Percentiles rank a stretch among this genome's conserved stretches.
Evolutionary conservation across 2,113 vertebrate species (phyloP).

Genomic region (Mesitornis unicolor): DNA sequence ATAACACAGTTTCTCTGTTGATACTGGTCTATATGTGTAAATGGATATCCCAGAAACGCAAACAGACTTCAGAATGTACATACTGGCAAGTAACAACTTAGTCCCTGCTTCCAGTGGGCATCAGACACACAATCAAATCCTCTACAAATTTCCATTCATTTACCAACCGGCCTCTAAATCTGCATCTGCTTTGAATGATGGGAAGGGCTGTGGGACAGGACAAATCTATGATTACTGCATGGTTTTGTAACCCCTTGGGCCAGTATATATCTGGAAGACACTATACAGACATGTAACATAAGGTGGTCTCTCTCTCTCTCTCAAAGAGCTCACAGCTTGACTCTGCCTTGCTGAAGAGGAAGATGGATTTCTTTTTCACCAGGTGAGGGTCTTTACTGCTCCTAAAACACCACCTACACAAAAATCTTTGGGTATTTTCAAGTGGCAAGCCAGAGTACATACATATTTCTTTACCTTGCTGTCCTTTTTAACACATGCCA

Average conservation of each 20-base stretch:
- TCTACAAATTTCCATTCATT: neutral
- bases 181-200: neutral
- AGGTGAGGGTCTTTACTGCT: neutral
- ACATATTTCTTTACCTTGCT: neutral
- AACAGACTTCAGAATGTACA: neutral
- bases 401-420: neutral
- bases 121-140: neutral
- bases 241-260: neutral
- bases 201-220: neutral
- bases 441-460: neutral
- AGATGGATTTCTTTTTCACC: neutral
- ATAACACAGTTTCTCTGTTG: neutral
- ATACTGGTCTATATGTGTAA: neutral
- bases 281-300: rapidly evolving
- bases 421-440: neutral
- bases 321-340: neutral
- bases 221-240: neutral
- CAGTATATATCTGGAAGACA: neutral
- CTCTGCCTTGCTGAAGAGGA: neutral
- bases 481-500: neutral
- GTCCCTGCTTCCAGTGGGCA: neutral
- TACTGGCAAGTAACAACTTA: neutral
- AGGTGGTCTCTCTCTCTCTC: neutral
- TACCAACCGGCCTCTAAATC: neutral
- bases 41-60: neutral